Percentiles rank a stretch among this genome's conserved stretches.
These are phyloP conservation scores for Corythaixoides concolor DNA, from an alignment of 2,113 vertebrate genomes.

Conservation along the genomic window DNA sequence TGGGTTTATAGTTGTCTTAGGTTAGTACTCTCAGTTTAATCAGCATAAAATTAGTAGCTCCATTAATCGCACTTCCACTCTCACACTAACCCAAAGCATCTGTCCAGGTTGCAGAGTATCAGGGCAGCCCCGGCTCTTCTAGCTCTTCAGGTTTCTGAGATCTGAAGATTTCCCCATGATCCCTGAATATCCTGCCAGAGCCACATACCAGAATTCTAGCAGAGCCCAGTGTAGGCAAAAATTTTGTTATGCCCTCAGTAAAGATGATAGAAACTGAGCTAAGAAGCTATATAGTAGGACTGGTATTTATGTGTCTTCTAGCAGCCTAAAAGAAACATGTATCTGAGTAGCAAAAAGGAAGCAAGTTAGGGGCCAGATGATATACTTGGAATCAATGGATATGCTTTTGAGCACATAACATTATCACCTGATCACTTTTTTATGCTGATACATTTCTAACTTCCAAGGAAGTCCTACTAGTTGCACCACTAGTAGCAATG, in stretches of 20 bases:
- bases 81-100: neutral
- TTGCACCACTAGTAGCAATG: neutral
- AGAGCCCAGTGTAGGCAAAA: neutral
- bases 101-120: neutral
- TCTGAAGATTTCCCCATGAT: neutral
- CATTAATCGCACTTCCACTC: neutral
- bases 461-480: neutral
- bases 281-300: neutral
- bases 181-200: neutral
- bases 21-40: neutral
- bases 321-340: neutral
- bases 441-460: neutral
- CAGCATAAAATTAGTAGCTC: neutral
- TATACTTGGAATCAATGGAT: neutral
- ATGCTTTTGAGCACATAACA: neutral
- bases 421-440: neutral
- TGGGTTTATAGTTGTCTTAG: neutral
- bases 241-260: neutral
- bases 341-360: neutral
- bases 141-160: neutral
- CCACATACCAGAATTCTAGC: neutral
- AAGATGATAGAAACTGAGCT: neutral
- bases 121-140: neutral
- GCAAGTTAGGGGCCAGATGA: neutral
- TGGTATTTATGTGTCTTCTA: neutral